Percentiles rank a stretch among this genome's conserved stretches.
phyloP scores from a whole-genome alignment of 2,888 invertebrate species.

The Aleiodes alternator region DNA sequence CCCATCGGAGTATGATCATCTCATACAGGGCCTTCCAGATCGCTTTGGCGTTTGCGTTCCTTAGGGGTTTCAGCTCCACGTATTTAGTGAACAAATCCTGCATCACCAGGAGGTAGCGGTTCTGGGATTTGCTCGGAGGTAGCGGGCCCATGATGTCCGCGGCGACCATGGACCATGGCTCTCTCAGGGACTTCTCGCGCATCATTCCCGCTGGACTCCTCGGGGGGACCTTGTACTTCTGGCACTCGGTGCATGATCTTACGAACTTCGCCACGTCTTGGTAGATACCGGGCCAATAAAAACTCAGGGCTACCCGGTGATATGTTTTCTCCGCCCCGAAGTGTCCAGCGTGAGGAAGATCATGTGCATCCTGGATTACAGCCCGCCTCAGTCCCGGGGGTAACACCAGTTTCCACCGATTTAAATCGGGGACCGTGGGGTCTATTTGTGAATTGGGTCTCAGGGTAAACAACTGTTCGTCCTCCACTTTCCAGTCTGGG shows the following conservation, averaged over 20 bases:
- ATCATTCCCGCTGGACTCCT: not conserved
- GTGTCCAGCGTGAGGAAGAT: not conserved
- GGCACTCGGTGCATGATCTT: not conserved
- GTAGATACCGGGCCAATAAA: constrained; percentile 15
- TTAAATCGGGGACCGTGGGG: constrained; percentile 15
- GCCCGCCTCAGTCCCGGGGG: not conserved
- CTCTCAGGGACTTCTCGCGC: not conserved
- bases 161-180: constrained; percentile 17
- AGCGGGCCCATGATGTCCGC: constrained; percentile 8
- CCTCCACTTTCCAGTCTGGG: constrained; percentile 6
- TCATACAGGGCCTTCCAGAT: constrained; percentile 50
- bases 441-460: constrained; percentile 16
- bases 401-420: constrained; percentile 7
- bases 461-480: not conserved
- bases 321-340: not conserved
- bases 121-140: not conserved
- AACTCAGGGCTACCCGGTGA: not conserved
- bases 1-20: constrained; percentile 50
- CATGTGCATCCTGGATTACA: not conserved
- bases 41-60: constrained; percentile 44
- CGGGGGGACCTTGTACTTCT: not conserved
- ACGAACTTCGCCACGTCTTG: constrained; percentile 10
- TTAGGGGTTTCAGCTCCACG: constrained; percentile 47
- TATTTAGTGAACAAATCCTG: constrained; percentile 52
- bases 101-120: not conserved